Percentiles rank a stretch among this genome's conserved stretches.
These are phyloP conservation scores for Rousettus leschenaultii DNA, from an alignment of 2,113 vertebrate species.

Conservation along the genomic window DNA sequence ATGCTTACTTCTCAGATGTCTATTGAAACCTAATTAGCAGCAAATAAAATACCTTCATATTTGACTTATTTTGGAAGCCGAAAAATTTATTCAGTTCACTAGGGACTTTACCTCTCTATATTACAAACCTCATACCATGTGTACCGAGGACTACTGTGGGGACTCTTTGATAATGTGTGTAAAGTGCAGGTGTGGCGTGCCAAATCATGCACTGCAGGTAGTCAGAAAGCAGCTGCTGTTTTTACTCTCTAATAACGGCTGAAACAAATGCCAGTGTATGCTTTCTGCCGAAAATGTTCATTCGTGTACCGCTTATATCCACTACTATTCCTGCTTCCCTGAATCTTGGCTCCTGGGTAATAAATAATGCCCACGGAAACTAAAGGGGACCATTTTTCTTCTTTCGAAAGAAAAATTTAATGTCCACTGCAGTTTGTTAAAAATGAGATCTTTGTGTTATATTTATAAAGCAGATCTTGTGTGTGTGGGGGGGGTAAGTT, in stretches of 20 bases:
- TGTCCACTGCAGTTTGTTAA: conserved; percentile 22
- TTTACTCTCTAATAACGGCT: neutral
- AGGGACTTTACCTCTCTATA: neutral
- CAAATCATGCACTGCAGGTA: neutral
- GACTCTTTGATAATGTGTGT: neutral
- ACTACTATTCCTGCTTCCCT: neutral
- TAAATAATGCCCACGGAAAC: neutral
- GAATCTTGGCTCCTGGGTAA: neutral
- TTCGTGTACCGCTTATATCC: neutral
- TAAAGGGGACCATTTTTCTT: neutral
- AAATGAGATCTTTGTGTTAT: neutral
- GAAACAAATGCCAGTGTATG: neutral
- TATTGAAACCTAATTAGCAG: neutral
- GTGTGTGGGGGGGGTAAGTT: neutral
- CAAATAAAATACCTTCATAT: neutral
- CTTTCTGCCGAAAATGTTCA: neutral
- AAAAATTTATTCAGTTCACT: neutral
- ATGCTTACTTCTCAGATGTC: neutral
- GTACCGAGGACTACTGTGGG: neutral
- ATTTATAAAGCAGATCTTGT: neutral
- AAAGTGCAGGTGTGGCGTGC: neutral
- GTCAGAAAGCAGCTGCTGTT: neutral
- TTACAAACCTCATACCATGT: neutral
- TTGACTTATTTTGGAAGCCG: neutral
- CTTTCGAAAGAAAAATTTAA: neutral